Evolutionary conservation across 2,113 vertebrate genomes (phyloP).

Genomic region (Neolamprologus caudopunctatus): DNA sequence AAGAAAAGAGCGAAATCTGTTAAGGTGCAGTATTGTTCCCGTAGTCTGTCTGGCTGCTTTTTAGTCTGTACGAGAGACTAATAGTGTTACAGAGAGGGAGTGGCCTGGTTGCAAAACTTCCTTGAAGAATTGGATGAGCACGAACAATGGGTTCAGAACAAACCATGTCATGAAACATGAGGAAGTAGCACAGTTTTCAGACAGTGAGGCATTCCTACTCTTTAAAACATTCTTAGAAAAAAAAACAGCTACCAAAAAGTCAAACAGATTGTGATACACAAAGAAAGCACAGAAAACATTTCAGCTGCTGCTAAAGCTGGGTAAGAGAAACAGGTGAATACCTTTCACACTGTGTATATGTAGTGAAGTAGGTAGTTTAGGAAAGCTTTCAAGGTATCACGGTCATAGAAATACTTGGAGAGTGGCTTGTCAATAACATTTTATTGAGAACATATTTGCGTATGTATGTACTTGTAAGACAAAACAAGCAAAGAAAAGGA

Average conservation of each 20-base stretch:
- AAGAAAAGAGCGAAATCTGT: background rate
- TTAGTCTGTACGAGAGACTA: background rate
- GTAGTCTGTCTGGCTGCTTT: background rate
- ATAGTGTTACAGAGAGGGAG: background rate
- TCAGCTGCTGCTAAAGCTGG: background rate
- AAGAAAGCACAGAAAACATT: background rate
- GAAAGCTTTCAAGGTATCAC: background rate
- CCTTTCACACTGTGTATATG: background rate
- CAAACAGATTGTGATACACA: background rate
- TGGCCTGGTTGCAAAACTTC: background rate
- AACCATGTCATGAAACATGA: background rate
- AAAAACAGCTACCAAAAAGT: background rate
- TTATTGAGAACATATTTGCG: background rate
- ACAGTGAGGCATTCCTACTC: background rate
- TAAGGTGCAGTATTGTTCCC: background rate
- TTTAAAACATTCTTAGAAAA: background rate
- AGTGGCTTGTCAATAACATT: background rate
- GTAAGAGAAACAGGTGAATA: background rate
- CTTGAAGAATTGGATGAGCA: background rate
- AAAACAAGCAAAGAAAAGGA: background rate
- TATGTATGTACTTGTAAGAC: background rate
- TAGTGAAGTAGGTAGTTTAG: background rate
- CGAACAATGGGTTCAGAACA: background rate
- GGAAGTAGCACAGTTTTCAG: background rate
- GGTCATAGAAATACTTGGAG: accelerated